Conservation (phyloP, 1,140 invertebrate genomes). For the Diploscapter pachys region DNA sequence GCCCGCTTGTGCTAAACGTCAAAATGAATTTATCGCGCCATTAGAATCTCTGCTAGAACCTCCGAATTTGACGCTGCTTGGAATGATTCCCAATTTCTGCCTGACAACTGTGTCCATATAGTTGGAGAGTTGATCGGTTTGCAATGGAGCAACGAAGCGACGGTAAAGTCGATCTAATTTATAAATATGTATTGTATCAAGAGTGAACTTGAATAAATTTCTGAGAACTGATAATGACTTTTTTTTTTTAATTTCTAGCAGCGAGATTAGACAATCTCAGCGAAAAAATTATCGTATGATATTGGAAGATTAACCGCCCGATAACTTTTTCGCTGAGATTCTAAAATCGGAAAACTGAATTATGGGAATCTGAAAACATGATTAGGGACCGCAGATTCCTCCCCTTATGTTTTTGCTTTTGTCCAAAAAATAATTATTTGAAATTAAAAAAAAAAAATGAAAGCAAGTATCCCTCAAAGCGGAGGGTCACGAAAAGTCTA, state of each 20-base stretch:
- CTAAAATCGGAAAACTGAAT: too few species aligned
- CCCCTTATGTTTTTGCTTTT: too few species aligned
- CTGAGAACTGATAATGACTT: neutral
- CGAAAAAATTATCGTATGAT: conserved; percentile 35
- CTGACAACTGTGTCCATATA: conserved; percentile 60
- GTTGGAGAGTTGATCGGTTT: conserved; percentile 45
- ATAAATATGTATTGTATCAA: neutral
- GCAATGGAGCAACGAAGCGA: conserved; percentile 24
- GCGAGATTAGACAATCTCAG: neutral
- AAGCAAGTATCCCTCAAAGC: too few species aligned
- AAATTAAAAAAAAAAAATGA: too few species aligned
- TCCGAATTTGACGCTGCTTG: conserved; percentile 58
- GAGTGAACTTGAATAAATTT: conserved; percentile 7
- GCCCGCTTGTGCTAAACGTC: conserved; percentile 48
- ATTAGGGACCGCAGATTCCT: too few species aligned
- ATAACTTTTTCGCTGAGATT: too few species aligned
- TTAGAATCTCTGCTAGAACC: conserved; percentile 1
- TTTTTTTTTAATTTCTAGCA: neutral
- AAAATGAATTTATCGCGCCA: neutral
- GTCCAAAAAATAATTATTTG: too few species aligned
- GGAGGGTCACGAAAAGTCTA: too few species aligned
- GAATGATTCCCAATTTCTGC: conserved; percentile 59
- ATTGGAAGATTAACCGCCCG: conserved; percentile 69
- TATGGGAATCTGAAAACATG: too few species aligned
- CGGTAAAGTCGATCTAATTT: conserved; percentile 10